Evolutionary conservation across 2,797 vertebrate species (phyloP), one percentile per base, ranked within the genome.

Genomic region (Pseudocheirus occidentalis): DNA sequence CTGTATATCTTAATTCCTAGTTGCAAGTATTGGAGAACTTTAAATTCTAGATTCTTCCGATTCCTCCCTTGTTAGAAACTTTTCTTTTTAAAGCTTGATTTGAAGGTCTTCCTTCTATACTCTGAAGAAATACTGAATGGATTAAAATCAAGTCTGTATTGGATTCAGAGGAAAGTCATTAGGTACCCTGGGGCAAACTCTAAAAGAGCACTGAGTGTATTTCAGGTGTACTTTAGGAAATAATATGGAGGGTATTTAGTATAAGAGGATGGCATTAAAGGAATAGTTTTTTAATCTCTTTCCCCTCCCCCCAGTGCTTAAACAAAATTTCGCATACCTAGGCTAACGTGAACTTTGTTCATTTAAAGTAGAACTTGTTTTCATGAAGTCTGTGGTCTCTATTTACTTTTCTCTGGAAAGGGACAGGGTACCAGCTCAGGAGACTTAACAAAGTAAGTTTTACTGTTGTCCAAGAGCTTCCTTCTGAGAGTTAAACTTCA

Each of bases 221-320:
- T 90, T 92, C 94, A 87, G 59, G 91, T 92, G 46, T 62, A 34
- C 94, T 92, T 92, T 96, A 91, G 92, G 52, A 92, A 59, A 87
- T 55, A n/a, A 91, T 92, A n/a, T 53, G 2, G 40, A 90, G 91
- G n/a, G 56, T 73, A 57, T 31, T 94, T 34, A 31, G 90, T 58
- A 93, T 55, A 92, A 89, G n/a, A 52, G 9, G 50, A 90, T 3
- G 27, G 29, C 81, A 91, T 52, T 50, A 90, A 40, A 34, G 6
- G 9, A 57, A 90, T n/a, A 90, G 2, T 90, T 50, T 95, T 93
- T 73, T 46, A 46, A 27, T 27, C n/a, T 62, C 34, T 13, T n/a
- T 34, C 34, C 66, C n/a, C 18, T 18, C 13, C 16, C 62, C 62
- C 62, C 14, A 66, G 1, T 12, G 11, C 59, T 66, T n/a, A 34